phyloP scores from a whole-genome alignment of 2,888 invertebrate species.

The Cinara cedri region DNA sequence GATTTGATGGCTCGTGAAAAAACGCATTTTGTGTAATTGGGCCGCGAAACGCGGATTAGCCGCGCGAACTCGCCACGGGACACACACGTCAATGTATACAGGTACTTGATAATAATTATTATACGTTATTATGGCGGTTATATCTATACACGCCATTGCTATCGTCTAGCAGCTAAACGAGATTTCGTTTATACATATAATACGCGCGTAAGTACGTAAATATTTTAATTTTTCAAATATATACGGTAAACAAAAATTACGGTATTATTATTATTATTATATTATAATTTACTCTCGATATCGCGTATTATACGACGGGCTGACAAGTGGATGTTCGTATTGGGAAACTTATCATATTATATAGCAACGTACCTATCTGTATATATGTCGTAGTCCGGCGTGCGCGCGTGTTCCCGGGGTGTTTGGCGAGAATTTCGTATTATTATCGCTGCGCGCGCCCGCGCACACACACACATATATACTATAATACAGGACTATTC shows the following conservation, averaged over 20 bases:
- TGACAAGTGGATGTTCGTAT: slow-evolving; percentile 43
- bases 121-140: neutral
- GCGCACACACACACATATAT: too few relatives aligned
- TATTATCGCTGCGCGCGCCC: neutral
- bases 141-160: too few relatives aligned
- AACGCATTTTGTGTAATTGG: slow-evolving; percentile 45
- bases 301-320: slow-evolving; percentile 34
- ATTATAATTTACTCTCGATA: too few relatives aligned
- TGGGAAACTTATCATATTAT: neutral
- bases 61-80: slow-evolving; percentile 40
- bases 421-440: slow-evolving; percentile 22
- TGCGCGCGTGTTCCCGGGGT: slow-evolving; percentile 11
- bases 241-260: slow-evolving; percentile 15
- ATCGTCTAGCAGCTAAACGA: slow-evolving; percentile 10
- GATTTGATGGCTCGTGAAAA: slow-evolving; percentile 15
- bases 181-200: slow-evolving; percentile 22
- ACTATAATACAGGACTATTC: too few relatives aligned
- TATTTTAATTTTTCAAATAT: slow-evolving; percentile 41
- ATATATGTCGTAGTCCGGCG: neutral
- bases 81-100: slow-evolving; percentile 36
- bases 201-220: neutral
- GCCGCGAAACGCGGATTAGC: slow-evolving; percentile 14
- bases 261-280: slow-evolving; percentile 23
- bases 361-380: too few relatives aligned
- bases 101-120: slow-evolving; percentile 2